Percentiles rank a stretch among this genome's conserved stretches.
Conservation (phyloP, 2,888 invertebrate genomes). For the Phytoseiulus persimilis region DNA sequence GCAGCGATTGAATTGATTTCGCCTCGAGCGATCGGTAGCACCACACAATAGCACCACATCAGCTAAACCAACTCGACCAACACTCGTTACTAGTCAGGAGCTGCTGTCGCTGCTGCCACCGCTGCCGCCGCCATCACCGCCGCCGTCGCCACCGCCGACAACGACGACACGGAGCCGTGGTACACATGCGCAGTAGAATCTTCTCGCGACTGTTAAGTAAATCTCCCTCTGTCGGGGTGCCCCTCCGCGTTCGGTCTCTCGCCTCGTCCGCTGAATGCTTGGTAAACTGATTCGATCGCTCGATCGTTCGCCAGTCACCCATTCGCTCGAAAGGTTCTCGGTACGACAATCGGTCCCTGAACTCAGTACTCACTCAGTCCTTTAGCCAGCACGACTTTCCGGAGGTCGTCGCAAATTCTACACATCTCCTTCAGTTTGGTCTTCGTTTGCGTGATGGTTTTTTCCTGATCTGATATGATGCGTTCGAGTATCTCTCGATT, state of each 20-base stretch:
- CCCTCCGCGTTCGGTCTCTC: not conserved
- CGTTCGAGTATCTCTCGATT: constrained; percentile 25
- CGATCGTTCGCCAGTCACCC: not conserved
- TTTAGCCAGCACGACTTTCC: constrained; percentile 25
- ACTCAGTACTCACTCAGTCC: constrained; percentile 22
- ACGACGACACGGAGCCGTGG: not conserved
- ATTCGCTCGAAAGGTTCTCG: not conserved
- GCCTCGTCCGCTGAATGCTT: not conserved
- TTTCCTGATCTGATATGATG: constrained; percentile 18
- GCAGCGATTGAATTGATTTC: not conserved
- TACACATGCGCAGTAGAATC: constrained; percentile 5
- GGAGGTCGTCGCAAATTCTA: constrained; percentile 31
- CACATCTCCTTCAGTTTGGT: constrained; percentile 24
- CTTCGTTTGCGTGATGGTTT: constrained; percentile 7
- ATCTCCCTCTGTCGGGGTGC: constrained; percentile 5
- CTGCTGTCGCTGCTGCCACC: not conserved
- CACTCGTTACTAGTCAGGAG: not conserved
- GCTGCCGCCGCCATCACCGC: not conserved
- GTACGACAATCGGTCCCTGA: not conserved
- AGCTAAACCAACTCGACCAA: not conserved
- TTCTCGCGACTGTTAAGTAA: constrained; percentile 5
- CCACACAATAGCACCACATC: not conserved
- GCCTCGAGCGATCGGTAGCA: not conserved
- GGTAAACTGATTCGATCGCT: not conserved
- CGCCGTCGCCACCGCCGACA: not conserved